These are phyloP conservation scores for Clostera curtula DNA, from an alignment of 2,888 invertebrate genomes.

Conservation along the genomic window DNA sequence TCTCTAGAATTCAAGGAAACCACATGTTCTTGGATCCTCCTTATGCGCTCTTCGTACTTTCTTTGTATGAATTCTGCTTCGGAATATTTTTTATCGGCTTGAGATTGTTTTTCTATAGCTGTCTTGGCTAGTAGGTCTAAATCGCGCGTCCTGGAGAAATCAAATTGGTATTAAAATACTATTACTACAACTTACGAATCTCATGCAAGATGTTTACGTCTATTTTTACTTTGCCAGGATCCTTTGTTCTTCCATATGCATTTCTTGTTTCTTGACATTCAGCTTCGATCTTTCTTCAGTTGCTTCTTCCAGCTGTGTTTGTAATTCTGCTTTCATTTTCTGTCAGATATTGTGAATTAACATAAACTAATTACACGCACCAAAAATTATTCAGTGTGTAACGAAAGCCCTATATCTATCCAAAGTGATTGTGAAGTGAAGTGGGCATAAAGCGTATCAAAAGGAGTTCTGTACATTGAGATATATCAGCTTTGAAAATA, in stretches of 20 bases:
- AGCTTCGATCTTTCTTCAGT: conserved; percentile 55
- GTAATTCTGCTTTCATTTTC: conserved; percentile 62
- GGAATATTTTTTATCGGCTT: conserved; percentile 69
- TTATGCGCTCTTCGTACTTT: conserved; percentile 74
- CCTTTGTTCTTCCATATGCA: conserved; percentile 62
- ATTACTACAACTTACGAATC: too few species aligned
- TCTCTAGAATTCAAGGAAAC: conserved; percentile 71
- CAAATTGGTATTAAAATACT: background rate
- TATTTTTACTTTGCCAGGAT: conserved; percentile 59
- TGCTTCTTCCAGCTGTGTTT: conserved; percentile 58
- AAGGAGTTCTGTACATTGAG: too few species aligned
- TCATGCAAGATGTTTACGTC: too few species aligned
- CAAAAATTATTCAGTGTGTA: too few species aligned
- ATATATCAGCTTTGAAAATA: too few species aligned
- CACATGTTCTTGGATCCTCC: conserved; percentile 74
- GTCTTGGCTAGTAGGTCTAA: conserved; percentile 72
- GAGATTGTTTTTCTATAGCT: conserved; percentile 74
- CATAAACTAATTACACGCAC: background rate
- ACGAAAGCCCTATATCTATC: too few species aligned
- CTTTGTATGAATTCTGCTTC: conserved; percentile 72
- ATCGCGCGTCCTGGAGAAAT: conserved; percentile 57
- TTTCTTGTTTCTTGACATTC: conserved; percentile 54
- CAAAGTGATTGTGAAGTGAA: too few species aligned
- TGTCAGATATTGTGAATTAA: background rate
- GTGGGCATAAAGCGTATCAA: too few species aligned